These are phyloP conservation scores for Hydrocynus forskahlii DNA, from an alignment of 2,797 vertebrate species.

Conservation along the genomic window DNA sequence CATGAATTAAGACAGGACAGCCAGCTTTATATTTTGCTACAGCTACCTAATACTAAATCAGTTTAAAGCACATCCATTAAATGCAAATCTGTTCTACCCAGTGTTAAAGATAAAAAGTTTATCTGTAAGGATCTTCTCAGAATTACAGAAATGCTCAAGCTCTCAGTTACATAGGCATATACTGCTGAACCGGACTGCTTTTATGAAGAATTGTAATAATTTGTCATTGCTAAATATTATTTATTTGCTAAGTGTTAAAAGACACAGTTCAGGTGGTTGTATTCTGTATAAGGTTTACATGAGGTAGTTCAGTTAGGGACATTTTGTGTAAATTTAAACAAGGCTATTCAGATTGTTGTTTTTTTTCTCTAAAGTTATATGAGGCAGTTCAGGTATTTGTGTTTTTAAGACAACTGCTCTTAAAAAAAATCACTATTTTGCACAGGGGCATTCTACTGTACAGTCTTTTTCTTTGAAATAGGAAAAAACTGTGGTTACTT, in stretches of 20 bases:
- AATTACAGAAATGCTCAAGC: background rate
- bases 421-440: too few species aligned
- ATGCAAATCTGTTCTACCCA: background rate
- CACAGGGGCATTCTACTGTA: too few species aligned
- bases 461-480: too few species aligned
- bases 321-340: too few species aligned
- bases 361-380: background rate
- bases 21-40: slow-evolving; percentile 19
- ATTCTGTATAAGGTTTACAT: background rate
- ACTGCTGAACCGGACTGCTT: background rate
- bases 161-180: too few species aligned
- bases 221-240: background rate
- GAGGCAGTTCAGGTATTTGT: background rate
- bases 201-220: background rate
- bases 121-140: background rate
- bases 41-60: slow-evolving; percentile 11
- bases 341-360: too few species aligned
- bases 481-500: too few species aligned
- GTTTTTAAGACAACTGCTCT: background rate
- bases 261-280: too few species aligned
- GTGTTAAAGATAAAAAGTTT: background rate
- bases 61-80: slow-evolving; percentile 11
- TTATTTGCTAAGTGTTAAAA: too few species aligned
- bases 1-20: slow-evolving; percentile 29
- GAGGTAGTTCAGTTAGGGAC: background rate